Percentiles rank a stretch among this genome's conserved stretches.
These are phyloP conservation scores for Steromphala cineraria DNA, from an alignment of 2,888 invertebrate species.

Conservation along the genomic window DNA sequence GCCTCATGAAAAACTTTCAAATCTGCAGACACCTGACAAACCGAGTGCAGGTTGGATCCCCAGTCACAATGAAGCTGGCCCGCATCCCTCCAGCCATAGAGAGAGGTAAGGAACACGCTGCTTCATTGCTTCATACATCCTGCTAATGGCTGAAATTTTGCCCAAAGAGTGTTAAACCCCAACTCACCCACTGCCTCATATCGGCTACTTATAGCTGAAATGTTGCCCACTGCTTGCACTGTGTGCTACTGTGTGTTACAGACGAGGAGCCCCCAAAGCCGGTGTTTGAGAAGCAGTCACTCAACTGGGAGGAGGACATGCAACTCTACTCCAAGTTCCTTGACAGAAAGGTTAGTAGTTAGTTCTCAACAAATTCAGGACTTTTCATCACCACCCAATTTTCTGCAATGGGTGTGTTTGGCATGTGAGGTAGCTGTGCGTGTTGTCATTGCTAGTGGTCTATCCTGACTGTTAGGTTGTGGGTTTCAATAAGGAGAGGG, in stretches of 20 bases:
- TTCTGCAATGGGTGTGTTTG: no score
- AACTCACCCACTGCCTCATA: no score
- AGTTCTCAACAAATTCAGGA: no score
- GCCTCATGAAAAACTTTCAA: background rate
- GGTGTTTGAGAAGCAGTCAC: conserved; percentile 68
- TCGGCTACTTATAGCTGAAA: no score
- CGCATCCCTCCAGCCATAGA: conserved; percentile 66
- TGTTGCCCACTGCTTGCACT: background rate
- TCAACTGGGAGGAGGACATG: conserved; percentile 74
- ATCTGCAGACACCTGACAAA: conserved; percentile 70
- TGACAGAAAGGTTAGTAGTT: conserved; percentile 71
- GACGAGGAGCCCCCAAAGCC: conserved; percentile 72
- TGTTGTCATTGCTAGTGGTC: no score
- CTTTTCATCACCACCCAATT: no score
- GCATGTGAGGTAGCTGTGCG: no score
- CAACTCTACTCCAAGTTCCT: conserved; percentile 73
- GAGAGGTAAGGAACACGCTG: conserved; percentile 55
- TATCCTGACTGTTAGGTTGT: no score
- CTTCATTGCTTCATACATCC: no score
- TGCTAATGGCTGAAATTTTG: no score
- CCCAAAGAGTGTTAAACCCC: no score
- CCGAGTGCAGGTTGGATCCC: conserved; percentile 75
- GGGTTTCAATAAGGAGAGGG: no score
- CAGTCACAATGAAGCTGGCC: conserved; percentile 73
- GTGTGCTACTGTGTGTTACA: conserved; percentile 33